Base-by-base conservation (phyloP, 2,888 invertebrate species). In the Leucoma salicis region DNA sequence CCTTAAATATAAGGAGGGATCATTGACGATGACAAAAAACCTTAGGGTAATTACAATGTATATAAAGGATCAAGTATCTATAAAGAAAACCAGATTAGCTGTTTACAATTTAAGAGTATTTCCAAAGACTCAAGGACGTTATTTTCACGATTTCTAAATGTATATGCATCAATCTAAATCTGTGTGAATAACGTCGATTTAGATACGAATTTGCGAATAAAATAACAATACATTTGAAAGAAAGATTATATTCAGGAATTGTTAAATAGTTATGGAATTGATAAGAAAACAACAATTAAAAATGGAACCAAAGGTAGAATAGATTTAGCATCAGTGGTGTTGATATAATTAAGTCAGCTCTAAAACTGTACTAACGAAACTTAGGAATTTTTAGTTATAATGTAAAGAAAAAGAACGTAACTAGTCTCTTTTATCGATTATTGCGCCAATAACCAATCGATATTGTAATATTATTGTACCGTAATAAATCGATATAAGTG, bases 1-100 rank as follows among this genome's bases (percentile, higher is more conserved):
- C 76, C 76, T 78, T 63, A 67, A 63, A 57, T 74, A 66, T 80
- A 82, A 76, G 76, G 77, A 74, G 88, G 86, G 86, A 87, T 80
- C 88, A 87, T 67, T 72, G 65, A 54, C 29, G 60, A 70, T 58
- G 72, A 66, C 70, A 72, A 72, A 74, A 75, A 63, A 73, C 64
- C 63, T 63, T 75, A 74, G 65, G 58, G 65, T 66, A 66, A 68
- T 77, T 78, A 74, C 70, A 64, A 69, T 85, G 83, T 86, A 83
- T 59, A 81, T 83, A 82, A 74, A 75, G 72, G 74, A 79, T 74
- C 79, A 74, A 78, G 71, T 81, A 76, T 70, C 70, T 66, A 66
- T 80, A 76, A 67, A 70, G 63, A 66, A 54, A 66, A 56, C 67
- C 64, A 67, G 45, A 51, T 52, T 55, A 69, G 66, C 61, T 71